Conservation (phyloP, 1,140 invertebrate genomes). For the Babylonia areolata region DNA sequence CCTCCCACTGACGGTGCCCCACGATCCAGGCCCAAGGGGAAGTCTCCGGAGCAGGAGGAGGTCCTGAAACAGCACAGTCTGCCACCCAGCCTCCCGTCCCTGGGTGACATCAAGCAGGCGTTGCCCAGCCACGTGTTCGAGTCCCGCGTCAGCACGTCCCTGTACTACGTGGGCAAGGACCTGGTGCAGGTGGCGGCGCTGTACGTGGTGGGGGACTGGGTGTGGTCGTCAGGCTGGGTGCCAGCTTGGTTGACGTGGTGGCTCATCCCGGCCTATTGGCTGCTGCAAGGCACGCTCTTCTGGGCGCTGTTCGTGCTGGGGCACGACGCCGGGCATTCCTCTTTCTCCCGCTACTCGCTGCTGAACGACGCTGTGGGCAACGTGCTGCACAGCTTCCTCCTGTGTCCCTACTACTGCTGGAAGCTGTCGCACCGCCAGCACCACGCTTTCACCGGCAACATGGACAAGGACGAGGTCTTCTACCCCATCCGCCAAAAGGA, state of each 20-base stretch:
- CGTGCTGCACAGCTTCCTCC: slow-evolving; percentile 61
- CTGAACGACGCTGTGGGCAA: slow-evolving; percentile 66
- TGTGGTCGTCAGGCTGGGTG: slow-evolving; percentile 38
- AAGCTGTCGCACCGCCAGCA: slow-evolving; percentile 68
- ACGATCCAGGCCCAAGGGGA: neutral
- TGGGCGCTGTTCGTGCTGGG: slow-evolving; percentile 75
- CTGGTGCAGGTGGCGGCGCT: slow-evolving; percentile 57
- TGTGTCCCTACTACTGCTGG: slow-evolving; percentile 70
- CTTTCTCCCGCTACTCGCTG: slow-evolving; percentile 72
- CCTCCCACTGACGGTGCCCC: neutral
- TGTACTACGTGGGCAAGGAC: slow-evolving; percentile 73
- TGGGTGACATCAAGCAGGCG: slow-evolving; percentile 63
- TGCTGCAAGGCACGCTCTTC: slow-evolving; percentile 73
- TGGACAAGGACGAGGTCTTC: slow-evolving; percentile 71
- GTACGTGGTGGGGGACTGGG: slow-evolving; percentile 50
- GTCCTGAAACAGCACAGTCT: slow-evolving; percentile 38
- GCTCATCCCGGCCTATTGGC: slow-evolving; percentile 60
- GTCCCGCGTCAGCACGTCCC: slow-evolving; percentile 63
- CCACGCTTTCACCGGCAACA: slow-evolving; percentile 69
- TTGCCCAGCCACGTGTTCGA: slow-evolving; percentile 72
- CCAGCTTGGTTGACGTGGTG: slow-evolving; percentile 34
- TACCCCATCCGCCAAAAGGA: slow-evolving; percentile 61
- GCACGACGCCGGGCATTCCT: slow-evolving; percentile 76
- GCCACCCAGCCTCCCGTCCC: slow-evolving; percentile 57
- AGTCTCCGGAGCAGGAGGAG: neutral